These are phyloP conservation scores for Vultur gryphus DNA, from an alignment of 2,797 vertebrate species.

Conservation along the genomic window DNA sequence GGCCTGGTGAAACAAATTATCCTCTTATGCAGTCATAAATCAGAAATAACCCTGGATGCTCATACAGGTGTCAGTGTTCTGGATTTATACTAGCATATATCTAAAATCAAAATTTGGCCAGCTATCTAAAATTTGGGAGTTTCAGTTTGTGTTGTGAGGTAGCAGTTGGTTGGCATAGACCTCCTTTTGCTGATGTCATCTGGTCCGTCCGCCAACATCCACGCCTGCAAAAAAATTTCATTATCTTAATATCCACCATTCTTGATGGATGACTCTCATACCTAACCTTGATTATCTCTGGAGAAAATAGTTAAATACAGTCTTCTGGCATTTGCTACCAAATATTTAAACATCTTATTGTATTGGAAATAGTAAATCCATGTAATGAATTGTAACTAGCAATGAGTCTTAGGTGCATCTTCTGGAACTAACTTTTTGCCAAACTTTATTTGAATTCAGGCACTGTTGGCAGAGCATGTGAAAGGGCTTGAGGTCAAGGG, in stretches of 20 bases:
- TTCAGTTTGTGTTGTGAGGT: background rate
- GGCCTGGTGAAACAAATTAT: background rate
- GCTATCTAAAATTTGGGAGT: background rate
- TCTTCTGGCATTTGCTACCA: background rate
- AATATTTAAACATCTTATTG: background rate
- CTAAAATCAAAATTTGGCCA: background rate
- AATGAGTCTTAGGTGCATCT: background rate
- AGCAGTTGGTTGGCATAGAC: background rate
- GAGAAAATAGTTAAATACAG: background rate
- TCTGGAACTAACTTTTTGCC: slow-evolving; percentile 1
- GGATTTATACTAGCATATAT: background rate
- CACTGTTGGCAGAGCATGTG: background rate
- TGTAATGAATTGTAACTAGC: background rate
- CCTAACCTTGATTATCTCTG: background rate
- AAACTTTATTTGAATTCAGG: background rate
- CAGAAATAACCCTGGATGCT: background rate
- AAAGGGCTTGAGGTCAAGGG: background rate
- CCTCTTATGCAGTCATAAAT: background rate
- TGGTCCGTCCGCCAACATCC: background rate
- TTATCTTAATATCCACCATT: background rate
- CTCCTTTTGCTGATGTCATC: background rate
- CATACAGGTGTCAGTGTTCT: background rate
- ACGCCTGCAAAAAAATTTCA: background rate
- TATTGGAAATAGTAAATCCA: background rate
- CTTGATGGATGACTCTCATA: background rate